phyloP scores from a whole-genome alignment of 35 echinoderm and acorn worm genomes.

The Ptychodera flava region DNA sequence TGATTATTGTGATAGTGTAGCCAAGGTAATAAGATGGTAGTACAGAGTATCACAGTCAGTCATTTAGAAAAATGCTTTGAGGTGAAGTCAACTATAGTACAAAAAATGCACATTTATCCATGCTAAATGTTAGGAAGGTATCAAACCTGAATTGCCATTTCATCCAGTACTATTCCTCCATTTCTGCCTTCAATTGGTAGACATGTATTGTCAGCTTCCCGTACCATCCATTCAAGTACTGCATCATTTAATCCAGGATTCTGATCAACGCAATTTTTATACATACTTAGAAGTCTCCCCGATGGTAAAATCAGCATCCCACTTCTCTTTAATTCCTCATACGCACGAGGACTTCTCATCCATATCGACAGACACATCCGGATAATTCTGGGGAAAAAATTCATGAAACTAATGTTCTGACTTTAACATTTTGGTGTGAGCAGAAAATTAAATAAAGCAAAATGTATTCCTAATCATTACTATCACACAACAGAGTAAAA shows the following conservation, averaged over 20 bases:
- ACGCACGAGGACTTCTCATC: not conserved
- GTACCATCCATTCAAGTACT: not conserved
- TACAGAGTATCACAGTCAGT: no score
- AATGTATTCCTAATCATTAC: no score
- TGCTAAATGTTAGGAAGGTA: no score
- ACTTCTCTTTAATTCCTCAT: not conserved
- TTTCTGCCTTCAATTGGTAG: not conserved
- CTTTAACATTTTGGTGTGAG: no score
- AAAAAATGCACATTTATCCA: no score
- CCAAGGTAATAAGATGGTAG: no score
- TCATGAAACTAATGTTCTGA: not conserved
- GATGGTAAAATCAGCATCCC: not conserved
- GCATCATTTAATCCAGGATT: not conserved
- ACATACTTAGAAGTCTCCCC: not conserved
- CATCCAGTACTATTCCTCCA: not conserved
- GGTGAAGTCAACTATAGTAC: no score
- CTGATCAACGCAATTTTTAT: not conserved
- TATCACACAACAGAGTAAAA: no score
- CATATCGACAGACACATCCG: not conserved
- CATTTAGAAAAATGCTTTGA: no score
- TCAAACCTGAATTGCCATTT: not conserved
- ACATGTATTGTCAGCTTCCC: not conserved
- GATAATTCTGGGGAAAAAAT: not conserved
- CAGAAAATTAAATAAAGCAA: no score
- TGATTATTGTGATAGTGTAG: no score